A percentile compares a stretch with the other conserved stretches of the same genome.
These are phyloP conservation scores for Abramis brama DNA, from an alignment of 2,113 vertebrate species.

Conservation along the genomic window DNA sequence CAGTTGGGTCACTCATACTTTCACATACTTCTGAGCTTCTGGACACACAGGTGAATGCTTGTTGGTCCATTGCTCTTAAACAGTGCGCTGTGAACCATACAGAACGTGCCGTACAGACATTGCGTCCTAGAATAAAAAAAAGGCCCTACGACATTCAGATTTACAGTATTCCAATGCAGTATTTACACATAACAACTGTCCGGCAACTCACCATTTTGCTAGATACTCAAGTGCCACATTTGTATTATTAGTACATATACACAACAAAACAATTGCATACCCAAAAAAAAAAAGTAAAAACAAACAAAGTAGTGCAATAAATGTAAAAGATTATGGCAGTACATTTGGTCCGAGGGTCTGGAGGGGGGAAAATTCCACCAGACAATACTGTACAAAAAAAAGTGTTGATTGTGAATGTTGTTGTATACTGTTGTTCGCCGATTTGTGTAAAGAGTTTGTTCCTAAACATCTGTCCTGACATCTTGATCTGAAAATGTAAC, in stretches of 20 bases:
- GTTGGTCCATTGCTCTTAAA: constrained; percentile 45
- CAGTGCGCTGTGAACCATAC: neutral
- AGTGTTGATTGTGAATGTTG: neutral
- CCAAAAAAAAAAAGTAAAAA: constrained; percentile 56
- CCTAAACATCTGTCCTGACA: constrained; percentile 47
- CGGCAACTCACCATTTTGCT: constrained; percentile 48
- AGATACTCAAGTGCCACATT: constrained; percentile 66
- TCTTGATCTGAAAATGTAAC: constrained; percentile 13
- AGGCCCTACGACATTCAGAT: constrained; percentile 41
- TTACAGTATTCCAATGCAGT: constrained; percentile 61
- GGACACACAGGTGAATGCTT: constrained; percentile 38
- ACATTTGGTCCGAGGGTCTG: constrained; percentile 67
- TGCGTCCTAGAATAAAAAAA: constrained; percentile 10
- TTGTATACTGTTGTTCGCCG: neutral
- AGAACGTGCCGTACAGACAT: constrained; percentile 18
- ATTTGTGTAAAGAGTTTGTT: constrained; percentile 56
- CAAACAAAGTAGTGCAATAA: constrained; percentile 56
- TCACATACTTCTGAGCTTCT: constrained; percentile 29
- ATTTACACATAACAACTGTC: constrained; percentile 62
- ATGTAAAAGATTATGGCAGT: constrained; percentile 47
- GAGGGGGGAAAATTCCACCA: constrained; percentile 43
- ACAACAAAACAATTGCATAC: constrained; percentile 64
- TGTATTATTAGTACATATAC: constrained; percentile 61
- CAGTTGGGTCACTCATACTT: constrained; percentile 51
- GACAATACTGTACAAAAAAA: constrained; percentile 58